Base-by-base conservation (phyloP, 2,888 invertebrate species). In the Anodontia alba region DNA sequence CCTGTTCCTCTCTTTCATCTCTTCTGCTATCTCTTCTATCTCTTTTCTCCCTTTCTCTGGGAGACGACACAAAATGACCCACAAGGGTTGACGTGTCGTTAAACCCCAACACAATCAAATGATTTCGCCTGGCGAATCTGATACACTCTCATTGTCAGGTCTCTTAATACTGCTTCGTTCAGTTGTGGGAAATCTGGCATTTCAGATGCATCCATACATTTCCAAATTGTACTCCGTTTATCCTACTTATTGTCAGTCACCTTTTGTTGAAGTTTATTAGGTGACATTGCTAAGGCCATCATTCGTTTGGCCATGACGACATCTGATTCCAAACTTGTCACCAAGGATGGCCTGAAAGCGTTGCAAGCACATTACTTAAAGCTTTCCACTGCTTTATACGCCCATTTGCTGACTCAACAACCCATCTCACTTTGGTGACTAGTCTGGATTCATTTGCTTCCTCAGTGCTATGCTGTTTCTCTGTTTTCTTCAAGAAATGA, bases 331-430 rank as follows among this genome's bases (percentile, higher is more conserved):
- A 26, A 26, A 26, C 26, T 54, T 54, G 54, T 54, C 54, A 54
- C 23, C 5, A 26, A 26, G 5, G 33, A 10, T 62, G 33, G 62
- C 33, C 62, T 8, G 23, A 69, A 43, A 1, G 69, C 29, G 17
- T 69, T 69, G 69, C 69, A 69, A 69, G 23, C 26, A 69, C 43
- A 69, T 69, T 38, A 29, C 38, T 43, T 42, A 76, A 66, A 26
- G 51, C 43, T 26, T 33, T 66, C 72, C 69, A 80, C 26, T 72
- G 76, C 33, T 80, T 80, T 26, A 80, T 54, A 0, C 76, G 33
- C 0, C 42, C 76, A 73, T 80, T 76, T 17, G 62, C 72, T 23
- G 51, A 51, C 57, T 68, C 68, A 0, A 75, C 68, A 8, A 75
- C 75, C 68, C 75, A 75, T 36, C 68, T 42, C 5, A 68, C 68